Conservation (phyloP, 2,113 vertebrate species). For the Sander vitreus region DNA sequence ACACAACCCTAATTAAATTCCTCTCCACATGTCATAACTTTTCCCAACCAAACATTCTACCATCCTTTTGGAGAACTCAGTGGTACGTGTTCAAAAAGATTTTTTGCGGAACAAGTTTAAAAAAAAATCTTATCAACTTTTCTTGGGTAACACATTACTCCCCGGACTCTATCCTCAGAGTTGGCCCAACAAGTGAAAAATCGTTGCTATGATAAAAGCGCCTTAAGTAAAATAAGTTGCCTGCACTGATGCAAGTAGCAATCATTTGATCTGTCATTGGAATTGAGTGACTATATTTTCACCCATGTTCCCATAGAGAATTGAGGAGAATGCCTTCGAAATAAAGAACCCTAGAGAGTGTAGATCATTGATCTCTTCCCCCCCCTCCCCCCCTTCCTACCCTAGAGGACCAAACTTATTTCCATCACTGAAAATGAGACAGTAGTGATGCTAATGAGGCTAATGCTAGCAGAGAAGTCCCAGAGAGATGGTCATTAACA, state of each 20-base stretch:
- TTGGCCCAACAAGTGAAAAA: conserved; percentile 35
- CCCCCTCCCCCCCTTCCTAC: background rate
- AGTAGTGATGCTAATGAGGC: conserved; percentile 37
- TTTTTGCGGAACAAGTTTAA: conserved; percentile 22
- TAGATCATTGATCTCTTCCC: conserved; percentile 25
- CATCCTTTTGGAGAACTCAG: conserved; percentile 9
- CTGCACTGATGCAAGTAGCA: conserved; percentile 37
- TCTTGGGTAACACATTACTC: conserved; percentile 8
- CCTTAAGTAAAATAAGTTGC: conserved; percentile 47
- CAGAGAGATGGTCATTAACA: conserved; percentile 57
- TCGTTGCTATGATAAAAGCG: conserved; percentile 32
- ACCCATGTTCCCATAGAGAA: conserved; percentile 20
- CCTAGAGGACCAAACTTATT: conserved; percentile 20
- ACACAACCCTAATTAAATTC: conserved; percentile 66
- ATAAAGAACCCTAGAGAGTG: conserved; percentile 22
- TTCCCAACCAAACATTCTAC: conserved; percentile 31
- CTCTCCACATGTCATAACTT: conserved; percentile 50
- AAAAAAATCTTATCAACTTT: conserved; percentile 8
- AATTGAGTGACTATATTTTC: conserved; percentile 17
- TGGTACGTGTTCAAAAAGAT: conserved; percentile 6
- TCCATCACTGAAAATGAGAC: conserved; percentile 29
- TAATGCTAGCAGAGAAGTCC: conserved; percentile 51
- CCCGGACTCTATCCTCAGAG: background rate
- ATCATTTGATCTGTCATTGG: conserved; percentile 48
- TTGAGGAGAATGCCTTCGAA: conserved; percentile 43